Conservation (phyloP, 1,140 invertebrate genomes). For the Coenobita brevimanus region DNA sequence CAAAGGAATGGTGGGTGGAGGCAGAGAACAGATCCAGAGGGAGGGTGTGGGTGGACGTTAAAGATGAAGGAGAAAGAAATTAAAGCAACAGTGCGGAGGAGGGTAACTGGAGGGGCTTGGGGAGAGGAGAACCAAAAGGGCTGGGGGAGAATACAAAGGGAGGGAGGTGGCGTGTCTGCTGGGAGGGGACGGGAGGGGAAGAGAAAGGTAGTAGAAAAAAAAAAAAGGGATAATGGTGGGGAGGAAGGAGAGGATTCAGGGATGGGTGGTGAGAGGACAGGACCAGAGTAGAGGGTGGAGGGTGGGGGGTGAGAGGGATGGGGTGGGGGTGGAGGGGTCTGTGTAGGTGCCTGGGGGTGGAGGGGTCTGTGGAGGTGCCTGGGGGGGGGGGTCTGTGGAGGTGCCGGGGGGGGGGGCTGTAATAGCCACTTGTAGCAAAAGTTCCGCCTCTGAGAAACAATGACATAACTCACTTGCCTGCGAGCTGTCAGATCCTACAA, state of each 20-base stretch:
- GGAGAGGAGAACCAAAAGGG: neutral
- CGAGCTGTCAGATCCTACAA: neutral
- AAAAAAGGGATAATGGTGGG: neutral
- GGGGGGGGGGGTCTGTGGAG: too few relatives aligned
- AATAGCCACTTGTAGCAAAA: constrained; percentile 6
- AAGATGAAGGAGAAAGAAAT: constrained; percentile 13
- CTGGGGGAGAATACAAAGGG: neutral
- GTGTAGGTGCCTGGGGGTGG: too few relatives aligned
- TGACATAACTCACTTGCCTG: neutral
- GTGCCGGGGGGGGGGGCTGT: neutral
- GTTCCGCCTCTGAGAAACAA: constrained; percentile 3
- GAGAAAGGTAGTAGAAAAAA: neutral
- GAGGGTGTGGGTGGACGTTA: neutral
- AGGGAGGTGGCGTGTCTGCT: neutral
- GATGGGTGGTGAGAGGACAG: neutral
- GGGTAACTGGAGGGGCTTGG: neutral
- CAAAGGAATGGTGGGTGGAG: neutral
- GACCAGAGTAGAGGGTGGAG: neutral
- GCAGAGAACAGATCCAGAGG: neutral
- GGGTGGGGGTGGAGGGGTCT: neutral
- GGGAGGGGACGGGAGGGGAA: neutral
- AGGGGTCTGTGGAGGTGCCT: too few relatives aligned
- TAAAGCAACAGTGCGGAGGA: too few relatives aligned
- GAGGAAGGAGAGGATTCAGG: constrained; percentile 1
- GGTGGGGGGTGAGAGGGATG: neutral